phyloP scores from a whole-genome alignment of 2,113 vertebrate species.

The Panthera tigris region DNA sequence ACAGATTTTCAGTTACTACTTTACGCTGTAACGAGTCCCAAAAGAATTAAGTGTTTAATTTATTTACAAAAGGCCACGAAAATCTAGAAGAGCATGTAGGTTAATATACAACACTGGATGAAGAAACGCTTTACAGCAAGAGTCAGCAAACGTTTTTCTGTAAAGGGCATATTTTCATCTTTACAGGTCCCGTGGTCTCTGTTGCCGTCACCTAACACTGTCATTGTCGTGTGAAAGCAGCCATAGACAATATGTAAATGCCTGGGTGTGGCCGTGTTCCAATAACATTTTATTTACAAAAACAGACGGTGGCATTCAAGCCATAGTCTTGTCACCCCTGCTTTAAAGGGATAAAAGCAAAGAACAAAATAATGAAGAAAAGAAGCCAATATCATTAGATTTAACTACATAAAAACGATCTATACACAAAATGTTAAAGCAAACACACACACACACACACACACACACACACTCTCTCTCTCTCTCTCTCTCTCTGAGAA shows the following conservation, averaged over 20 bases:
- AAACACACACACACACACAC: neutral
- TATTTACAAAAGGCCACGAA: neutral
- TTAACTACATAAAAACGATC: constrained; percentile 10
- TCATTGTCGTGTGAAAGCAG: neutral
- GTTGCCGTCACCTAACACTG: neutral
- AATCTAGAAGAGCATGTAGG: neutral
- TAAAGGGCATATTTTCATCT: constrained; percentile 4
- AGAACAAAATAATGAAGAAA: neutral
- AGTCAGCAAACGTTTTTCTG: neutral
- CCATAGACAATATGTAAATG: neutral
- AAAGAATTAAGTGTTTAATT: neutral
- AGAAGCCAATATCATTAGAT: neutral
- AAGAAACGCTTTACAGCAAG: constrained; percentile 4
- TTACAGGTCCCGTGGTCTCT: neutral
- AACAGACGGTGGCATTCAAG: neutral
- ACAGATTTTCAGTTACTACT: constrained; percentile 6
- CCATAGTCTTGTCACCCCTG: neutral
- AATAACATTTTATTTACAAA: constrained; percentile 61
- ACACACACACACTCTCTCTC: too few relatives aligned
- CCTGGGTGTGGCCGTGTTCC: neutral
- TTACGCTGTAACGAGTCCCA: neutral
- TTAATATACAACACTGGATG: neutral
- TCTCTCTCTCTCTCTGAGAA: neutral
- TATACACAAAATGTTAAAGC: constrained; percentile 14
- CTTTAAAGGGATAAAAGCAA: constrained; percentile 13